phyloP scores from a whole-genome alignment of 2,888 invertebrate species.

The Pachliopta kotzebuea region DNA sequence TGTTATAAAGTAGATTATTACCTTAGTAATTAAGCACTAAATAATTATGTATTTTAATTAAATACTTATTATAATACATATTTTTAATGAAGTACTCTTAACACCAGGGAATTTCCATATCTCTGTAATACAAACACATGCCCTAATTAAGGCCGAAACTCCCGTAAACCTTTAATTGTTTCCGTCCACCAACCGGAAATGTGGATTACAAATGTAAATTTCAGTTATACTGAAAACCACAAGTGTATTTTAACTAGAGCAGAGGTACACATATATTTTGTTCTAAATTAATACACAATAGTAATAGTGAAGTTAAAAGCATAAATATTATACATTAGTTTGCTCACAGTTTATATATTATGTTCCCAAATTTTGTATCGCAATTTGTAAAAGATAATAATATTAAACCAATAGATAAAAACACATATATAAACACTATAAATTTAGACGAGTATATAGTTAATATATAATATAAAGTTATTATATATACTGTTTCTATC shows the following conservation, averaged over 20 bases:
- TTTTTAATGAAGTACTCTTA: neutral
- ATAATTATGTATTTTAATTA: neutral
- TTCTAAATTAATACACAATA: neutral
- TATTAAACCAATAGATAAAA: neutral
- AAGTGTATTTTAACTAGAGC: neutral
- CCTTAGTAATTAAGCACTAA: neutral
- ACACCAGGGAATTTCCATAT: neutral
- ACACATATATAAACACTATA: neutral
- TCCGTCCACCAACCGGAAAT: conserved; percentile 4
- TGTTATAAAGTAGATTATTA: neutral
- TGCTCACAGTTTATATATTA: too few relatives aligned
- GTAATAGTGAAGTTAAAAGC: neutral
- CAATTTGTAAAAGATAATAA: neutral
- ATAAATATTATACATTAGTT: neutral
- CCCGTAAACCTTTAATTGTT: conserved; percentile 19
- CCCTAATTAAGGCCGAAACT: conserved; percentile 14
- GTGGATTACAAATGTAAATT: conserved; percentile 20
- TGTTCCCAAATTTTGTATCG: too few relatives aligned
- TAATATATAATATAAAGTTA: too few relatives aligned
- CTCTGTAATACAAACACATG: conserved; percentile 5
- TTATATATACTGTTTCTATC: too few relatives aligned
- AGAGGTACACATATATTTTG: neutral
- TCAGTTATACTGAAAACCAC: conserved; percentile 1
- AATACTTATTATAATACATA: neutral
- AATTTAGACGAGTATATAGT: too few relatives aligned